Base-by-base conservation (phyloP, 2,113 vertebrate species). In the Perca flavescens region DNA sequence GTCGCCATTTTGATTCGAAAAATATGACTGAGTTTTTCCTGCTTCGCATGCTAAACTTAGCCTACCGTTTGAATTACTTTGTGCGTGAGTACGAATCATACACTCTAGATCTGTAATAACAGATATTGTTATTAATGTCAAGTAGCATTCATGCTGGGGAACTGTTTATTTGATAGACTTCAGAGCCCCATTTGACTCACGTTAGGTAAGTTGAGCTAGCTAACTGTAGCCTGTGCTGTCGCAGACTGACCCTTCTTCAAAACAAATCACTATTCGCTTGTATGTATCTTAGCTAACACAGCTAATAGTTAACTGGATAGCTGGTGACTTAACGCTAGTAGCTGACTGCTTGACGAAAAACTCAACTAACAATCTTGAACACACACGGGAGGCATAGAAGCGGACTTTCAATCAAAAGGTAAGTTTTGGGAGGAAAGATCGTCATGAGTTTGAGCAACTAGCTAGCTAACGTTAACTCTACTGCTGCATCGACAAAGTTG, bases 1-100 rank as follows among this genome's bases (percentile, higher is more conserved):
- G 90, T 93, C 95, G 95, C 95, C 95, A 96, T 96, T 96, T 96
- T 95, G 94, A 94, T 93, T 94, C 86, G 88, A 94, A 95, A 93
- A 94, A 94, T 92, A 95, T 94, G 91, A 94, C 84, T 90, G 93
- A 90, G 92, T 95, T 95, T 95, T 90, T 92, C 84, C 92, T 91
- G 88, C 86, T 86, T 91, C 86, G 88, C 89, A 77, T 90, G 93
- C 89, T 94, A 91, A 91, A 92, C 82, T 89, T 92, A 86, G 88
- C 89, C 69, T 80, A 63, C 82, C 80, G 83, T 86, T 80, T 83
- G 77, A 86, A 79, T 87, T 66, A 78, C 74, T 90, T 62, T 86
- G 53, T 70, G 68, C 65, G 89, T 56, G 89, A 91, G 86, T 86
- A 68, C 81, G 73, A 66, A 66, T 12, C 74, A 43, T 64, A 87